Evolutionary conservation across 1,140 invertebrate species (phyloP).

Genomic region (Heliconius melpomene): DNA sequence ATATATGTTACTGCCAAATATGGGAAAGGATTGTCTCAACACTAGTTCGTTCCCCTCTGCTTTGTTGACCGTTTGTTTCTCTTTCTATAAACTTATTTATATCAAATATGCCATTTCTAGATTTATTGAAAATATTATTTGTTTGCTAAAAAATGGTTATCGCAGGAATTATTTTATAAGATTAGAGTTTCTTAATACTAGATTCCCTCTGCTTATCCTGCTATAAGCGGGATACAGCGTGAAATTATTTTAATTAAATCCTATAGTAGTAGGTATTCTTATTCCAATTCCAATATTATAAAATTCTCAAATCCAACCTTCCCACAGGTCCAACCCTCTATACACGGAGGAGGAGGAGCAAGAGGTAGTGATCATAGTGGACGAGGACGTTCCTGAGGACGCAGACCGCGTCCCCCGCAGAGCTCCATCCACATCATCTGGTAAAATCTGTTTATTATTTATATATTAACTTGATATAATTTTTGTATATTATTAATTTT

Average conservation of each 20-base stretch:
- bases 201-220: neutral
- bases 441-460: conserved; percentile 35
- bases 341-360: conserved; percentile 75
- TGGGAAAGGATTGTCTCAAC: too few relatives aligned
- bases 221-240: neutral
- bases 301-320: too few relatives aligned
- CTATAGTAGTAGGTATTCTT: neutral
- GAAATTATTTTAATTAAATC: neutral
- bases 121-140: too few relatives aligned
- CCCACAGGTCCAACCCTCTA: conserved; percentile 67
- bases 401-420: conserved; percentile 52
- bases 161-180: too few relatives aligned
- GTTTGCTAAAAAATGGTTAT: too few relatives aligned
- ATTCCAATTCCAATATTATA: neutral
- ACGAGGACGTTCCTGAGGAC: conserved; percentile 53
- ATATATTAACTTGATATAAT: neutral
- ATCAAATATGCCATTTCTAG: too few relatives aligned
- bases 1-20: too few relatives aligned
- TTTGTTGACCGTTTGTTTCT: too few relatives aligned
- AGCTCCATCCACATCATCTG: conserved; percentile 71
- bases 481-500: too few relatives aligned
- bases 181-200: neutral
- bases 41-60: too few relatives aligned
- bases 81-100: too few relatives aligned
- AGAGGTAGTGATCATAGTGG: conserved; percentile 74